Percentiles rank a stretch among this genome's conserved stretches.
Conservation (phyloP, 1,140 invertebrate species). For the Leptopilina clavipes region DNA sequence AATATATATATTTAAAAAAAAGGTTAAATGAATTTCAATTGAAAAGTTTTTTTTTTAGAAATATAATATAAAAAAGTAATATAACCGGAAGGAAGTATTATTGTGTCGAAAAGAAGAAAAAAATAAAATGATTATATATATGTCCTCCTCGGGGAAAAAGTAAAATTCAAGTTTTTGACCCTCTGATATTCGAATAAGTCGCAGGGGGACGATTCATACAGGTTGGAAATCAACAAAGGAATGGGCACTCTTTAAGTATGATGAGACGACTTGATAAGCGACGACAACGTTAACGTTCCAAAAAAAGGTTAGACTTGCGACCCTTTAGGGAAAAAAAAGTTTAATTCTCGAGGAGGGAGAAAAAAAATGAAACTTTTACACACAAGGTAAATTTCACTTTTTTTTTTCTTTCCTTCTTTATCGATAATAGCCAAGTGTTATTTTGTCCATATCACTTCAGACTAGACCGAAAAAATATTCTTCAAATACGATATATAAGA, state of each 20-base stretch:
- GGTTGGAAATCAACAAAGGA: constrained; percentile 26
- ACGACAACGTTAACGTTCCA: background rate
- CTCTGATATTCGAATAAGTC: background rate
- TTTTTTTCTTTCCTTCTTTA: background rate
- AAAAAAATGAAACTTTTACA: background rate
- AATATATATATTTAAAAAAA: too few species aligned
- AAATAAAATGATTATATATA: constrained; percentile 2
- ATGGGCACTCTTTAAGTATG: constrained; percentile 21
- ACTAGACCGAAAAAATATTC: too few species aligned
- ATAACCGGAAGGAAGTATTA: background rate
- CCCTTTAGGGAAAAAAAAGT: background rate
- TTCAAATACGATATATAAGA: too few species aligned
- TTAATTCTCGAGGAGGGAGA: background rate
- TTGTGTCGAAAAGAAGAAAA: background rate
- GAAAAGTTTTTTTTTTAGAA: too few species aligned
- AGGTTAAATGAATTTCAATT: too few species aligned
- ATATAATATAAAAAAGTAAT: background rate
- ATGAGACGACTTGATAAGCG: constrained; percentile 28
- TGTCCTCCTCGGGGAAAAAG: constrained; percentile 3
- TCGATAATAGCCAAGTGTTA: background rate
- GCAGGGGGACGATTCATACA: constrained; percentile 25
- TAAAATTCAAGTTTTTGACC: constrained; percentile 20
- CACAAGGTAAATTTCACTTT: background rate
- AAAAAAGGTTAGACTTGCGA: background rate
- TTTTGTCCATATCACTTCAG: too few species aligned